These are phyloP conservation scores for Piliocolobus tephrosceles DNA, from an alignment of 2,113 vertebrate species.

Conservation along the genomic window DNA sequence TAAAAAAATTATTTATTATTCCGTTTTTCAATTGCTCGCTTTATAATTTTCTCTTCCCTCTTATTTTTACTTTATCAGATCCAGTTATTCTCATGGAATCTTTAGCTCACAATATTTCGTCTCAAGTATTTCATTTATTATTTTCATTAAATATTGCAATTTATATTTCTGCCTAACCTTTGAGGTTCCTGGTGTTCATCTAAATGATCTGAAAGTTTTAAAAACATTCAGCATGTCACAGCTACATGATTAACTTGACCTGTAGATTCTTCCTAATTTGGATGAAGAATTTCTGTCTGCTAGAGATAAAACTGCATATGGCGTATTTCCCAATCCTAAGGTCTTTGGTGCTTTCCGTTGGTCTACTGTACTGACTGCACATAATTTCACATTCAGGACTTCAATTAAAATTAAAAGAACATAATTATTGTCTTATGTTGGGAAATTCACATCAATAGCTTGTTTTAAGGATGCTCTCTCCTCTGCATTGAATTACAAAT, in stretches of 20 bases:
- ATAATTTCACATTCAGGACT: constrained; percentile 37
- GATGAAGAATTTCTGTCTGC: constrained; percentile 25
- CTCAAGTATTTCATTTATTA: constrained; percentile 5
- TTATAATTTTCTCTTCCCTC: neutral
- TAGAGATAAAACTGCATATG: constrained; percentile 14
- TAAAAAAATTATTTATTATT: neutral
- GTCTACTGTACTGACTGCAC: neutral
- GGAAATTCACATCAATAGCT: neutral
- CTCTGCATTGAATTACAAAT: neutral
- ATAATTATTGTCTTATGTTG: constrained; percentile 19
- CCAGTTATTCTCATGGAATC: neutral
- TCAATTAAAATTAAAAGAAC: neutral
- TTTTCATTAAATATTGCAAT: neutral
- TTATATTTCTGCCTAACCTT: neutral
- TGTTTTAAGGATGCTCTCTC: neutral
- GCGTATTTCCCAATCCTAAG: neutral
- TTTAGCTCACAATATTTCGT: constrained; percentile 5
- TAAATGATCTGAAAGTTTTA: constrained; percentile 29
- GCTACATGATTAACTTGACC: neutral
- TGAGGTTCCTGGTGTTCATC: neutral
- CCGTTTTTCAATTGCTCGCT: constrained; percentile 3
- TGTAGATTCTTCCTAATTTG: constrained; percentile 44
- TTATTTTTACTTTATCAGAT: constrained; percentile 53
- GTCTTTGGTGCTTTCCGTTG: neutral
- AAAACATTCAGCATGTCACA: constrained; percentile 17